Base-by-base conservation (phyloP, 2,888 invertebrate genomes). In the Alsophila aescularia region DNA sequence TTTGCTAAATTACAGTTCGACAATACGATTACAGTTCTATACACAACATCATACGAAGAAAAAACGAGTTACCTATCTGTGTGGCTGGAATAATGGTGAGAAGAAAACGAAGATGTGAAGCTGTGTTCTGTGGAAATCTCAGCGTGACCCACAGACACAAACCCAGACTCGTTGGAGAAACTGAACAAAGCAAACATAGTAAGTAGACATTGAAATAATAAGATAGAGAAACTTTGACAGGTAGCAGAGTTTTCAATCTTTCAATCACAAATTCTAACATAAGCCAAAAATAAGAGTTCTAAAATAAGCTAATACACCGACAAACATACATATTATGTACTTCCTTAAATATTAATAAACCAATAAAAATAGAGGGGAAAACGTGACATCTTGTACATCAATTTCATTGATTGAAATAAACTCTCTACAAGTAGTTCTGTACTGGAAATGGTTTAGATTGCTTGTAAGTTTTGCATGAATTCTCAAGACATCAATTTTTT, bases 111-210 rank as follows among this genome's bases (percentile, higher is more conserved):
- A 16, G 90, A 87, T 9, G 87, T 86, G 70, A 88, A 90, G 72
- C 83, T 87, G 68, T 90, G 90, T 65, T 91, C 90, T 44, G 87
- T 84, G 15, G 87, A 83, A 64, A 86, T 80, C 77, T 90, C 90
- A 40, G 88, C 78, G 68, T 91, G 90, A 41, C 91, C 91, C 74
- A 92, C 91, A 16, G 92, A 92, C 62, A 90, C 91, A 77, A 92
- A 92, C 52, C 92, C 92, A 43, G 92, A 92, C 78, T 92, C 92
- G 68, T 92, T 92, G 65, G 92, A 92, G 78, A 92, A 92, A 74
- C 92, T 92, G 61, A 71, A 65, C 66, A 68, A 55, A 63, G 57
- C 58, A 60, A 58, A 61, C 42, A 44, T 43, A 29, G 24, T 24
- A 29, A 58, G 44, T 52, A 54, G 44, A 56, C 39, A 63, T 54